These are phyloP conservation scores for Temnothorax nylanderi DNA, from an alignment of 1,140 invertebrate genomes.

Conservation along the genomic window DNA sequence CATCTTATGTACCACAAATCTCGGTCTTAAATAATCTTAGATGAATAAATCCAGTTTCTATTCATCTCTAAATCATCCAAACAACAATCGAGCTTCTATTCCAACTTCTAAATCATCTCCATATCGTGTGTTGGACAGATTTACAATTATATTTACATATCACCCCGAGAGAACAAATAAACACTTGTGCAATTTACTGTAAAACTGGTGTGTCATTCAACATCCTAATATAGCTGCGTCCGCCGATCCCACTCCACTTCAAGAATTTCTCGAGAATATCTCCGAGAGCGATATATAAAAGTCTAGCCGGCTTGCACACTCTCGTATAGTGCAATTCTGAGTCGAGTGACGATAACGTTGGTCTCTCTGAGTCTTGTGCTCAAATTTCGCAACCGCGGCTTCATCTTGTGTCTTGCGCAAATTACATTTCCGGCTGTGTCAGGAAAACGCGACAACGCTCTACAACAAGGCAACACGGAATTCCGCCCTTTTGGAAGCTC, in stretches of 20 bases:
- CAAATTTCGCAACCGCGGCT: neutral
- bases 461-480: neutral
- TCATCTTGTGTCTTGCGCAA: neutral
- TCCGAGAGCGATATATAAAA: constrained; percentile 62
- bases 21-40: neutral
- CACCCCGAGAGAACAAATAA: neutral
- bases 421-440: neutral
- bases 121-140: neutral
- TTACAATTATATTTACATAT: neutral
- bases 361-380: neutral
- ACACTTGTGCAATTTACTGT: neutral
- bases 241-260: neutral
- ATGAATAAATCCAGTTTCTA: neutral
- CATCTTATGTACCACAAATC: neutral
- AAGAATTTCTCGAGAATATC: neutral
- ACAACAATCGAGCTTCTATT: neutral
- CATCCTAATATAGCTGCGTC: neutral
- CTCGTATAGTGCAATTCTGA: constrained; percentile 38
- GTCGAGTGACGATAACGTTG: constrained; percentile 23
- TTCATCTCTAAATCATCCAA: neutral
- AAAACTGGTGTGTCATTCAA: neutral
- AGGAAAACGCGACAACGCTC: neutral
- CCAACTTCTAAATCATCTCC: neutral
- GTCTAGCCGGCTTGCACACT: constrained; percentile 8
- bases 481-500: neutral